Base-by-base conservation (phyloP, 2,113 vertebrate genomes). In the Dasyornis broadbenti region DNA sequence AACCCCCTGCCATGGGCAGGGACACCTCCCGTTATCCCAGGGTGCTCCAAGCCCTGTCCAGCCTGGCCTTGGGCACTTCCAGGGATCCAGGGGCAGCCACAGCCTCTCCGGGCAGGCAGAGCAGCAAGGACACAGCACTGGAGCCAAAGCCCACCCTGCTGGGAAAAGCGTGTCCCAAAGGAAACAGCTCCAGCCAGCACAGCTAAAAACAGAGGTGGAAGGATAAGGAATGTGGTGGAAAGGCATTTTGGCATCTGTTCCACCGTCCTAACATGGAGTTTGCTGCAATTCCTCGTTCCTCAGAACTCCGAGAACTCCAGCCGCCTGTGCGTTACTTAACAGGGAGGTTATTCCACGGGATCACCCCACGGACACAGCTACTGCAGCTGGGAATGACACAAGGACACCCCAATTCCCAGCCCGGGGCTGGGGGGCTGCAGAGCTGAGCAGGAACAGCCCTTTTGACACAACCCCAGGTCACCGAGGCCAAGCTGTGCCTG, bases 251-350 rank as follows among this genome's bases (percentile, higher is more conserved):
- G 40, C 52, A 33, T 10, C 56, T 31, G 4, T 20, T 2, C 0
- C 37, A 4, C 4, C 21, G 2, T 6, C 5, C 53, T 13, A 4
- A 1, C 2, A 45, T 20, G 7, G 56, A 17, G 5, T 0, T 9
- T 13, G 12, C 61, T 24, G 42, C 15, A 5, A 15, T 50, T 18
- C 15, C 60, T n/a, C 0, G 16, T 5, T 28, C 42, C 77, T 7
- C 61, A 42, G 8, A 42, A 16, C 45, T 15, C 40, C 0, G 1
- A 21, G 52, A 52, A 10, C 30, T 35, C 5, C 3, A 0, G 1
- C 44, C 2, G 7, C 17, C 53, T 11, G 2, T 0, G 57, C 0
- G 0, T 9, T 9, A 15, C 44, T 15, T 10, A 6, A 18, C 54
- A 4, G 59, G 10, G 30, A 23, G 4, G 6, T 10, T 2, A 7